phyloP scores from a whole-genome alignment of 1,140 invertebrate genomes.

The Eulimnadia texana region DNA sequence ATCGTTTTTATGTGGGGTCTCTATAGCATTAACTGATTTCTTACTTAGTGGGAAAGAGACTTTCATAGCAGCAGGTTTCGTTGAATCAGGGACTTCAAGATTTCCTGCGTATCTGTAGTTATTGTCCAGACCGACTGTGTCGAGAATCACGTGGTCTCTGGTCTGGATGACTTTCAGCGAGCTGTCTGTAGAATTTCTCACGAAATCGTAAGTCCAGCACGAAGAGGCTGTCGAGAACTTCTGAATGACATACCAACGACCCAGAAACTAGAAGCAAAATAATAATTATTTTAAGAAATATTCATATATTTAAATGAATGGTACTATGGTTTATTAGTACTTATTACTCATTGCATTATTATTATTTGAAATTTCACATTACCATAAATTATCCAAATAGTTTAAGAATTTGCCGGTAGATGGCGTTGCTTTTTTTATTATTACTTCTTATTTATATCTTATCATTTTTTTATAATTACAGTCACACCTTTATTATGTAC shows the following conservation, averaged over 20 bases:
- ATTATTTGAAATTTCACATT: not conserved
- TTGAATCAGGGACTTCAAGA: slow-evolving; percentile 43
- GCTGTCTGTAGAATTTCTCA: slow-evolving; percentile 35
- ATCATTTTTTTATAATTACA: no score
- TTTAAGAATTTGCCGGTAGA: no score
- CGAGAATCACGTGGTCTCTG: slow-evolving; percentile 36
- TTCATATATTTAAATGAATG: not conserved
- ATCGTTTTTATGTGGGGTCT: no score
- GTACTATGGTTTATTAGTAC: not conserved
- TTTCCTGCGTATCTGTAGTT: slow-evolving; percentile 58
- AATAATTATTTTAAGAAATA: not conserved
- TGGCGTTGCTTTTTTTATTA: no score
- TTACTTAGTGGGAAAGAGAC: slow-evolving; percentile 65
- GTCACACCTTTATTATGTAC: no score
- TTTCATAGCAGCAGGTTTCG: slow-evolving; percentile 50
- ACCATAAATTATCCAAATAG: no score
- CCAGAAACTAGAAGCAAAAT: slow-evolving; percentile 44
- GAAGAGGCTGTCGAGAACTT: slow-evolving; percentile 63
- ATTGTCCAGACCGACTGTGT: slow-evolving; percentile 42
- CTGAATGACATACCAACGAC: slow-evolving; percentile 65
- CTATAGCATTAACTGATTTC: no score
- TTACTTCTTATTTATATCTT: no score
- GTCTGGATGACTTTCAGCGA: slow-evolving; percentile 52
- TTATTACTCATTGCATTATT: not conserved
- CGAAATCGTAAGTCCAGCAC: slow-evolving; percentile 65